phyloP scores from a whole-genome alignment of 2,113 vertebrate species.

The Tympanuchus pallidicinctus region DNA sequence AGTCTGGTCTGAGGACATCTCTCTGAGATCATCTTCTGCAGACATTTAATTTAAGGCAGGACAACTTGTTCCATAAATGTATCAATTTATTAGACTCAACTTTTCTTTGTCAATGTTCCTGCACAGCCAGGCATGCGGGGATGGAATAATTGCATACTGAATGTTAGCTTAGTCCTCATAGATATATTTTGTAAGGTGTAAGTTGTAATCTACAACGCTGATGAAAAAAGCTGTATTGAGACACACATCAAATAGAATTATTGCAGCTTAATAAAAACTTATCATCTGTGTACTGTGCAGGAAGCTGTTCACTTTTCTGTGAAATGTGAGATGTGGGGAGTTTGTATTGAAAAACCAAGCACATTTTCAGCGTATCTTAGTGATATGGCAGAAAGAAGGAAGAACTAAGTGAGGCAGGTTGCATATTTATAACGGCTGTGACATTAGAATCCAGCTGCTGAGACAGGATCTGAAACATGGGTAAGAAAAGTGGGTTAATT shows the following conservation, averaged over 20 bases:
- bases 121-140: neutral
- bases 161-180: neutral
- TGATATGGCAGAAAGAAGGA: neutral
- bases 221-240: neutral
- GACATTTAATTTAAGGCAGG: neutral
- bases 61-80: neutral
- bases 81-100: neutral
- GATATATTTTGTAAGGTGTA: neutral
- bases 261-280: slow-evolving; percentile 28
- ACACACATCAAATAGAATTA: slow-evolving; percentile 1
- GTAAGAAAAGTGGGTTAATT: neutral
- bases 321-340: neutral
- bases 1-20: neutral
- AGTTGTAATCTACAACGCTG: neutral
- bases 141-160: neutral
- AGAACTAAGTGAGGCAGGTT: neutral
- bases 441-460: neutral
- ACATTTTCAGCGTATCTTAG: neutral
- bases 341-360: neutral
- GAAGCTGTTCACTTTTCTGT: neutral
- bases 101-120: neutral
- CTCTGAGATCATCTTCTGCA: neutral
- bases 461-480: neutral
- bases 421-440: neutral
- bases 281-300: neutral